Percentiles rank a stretch among this genome's conserved stretches.
These are phyloP conservation scores for Zootoca vivipara DNA, from an alignment of 2,113 vertebrate species.

Conservation along the genomic window DNA sequence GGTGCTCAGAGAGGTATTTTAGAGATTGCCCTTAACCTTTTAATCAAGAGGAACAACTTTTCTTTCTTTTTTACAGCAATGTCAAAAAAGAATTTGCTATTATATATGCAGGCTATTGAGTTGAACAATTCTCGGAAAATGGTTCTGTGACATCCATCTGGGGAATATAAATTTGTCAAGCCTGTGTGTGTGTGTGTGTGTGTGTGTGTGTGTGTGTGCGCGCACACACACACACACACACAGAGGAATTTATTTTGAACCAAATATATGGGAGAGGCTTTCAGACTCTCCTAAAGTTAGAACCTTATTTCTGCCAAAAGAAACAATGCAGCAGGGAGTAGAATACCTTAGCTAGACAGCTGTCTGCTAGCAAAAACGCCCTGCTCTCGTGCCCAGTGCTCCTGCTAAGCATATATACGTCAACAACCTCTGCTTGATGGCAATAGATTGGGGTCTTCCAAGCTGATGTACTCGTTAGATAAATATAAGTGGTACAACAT, in stretches of 20 bases:
- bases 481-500: slow-evolving; percentile 47
- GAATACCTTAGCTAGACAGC: slow-evolving; percentile 62
- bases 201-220: too few relatives aligned
- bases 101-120: slow-evolving; percentile 29
- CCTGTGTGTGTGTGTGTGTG: too few relatives aligned
- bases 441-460: slow-evolving; percentile 22
- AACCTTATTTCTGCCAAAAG: slow-evolving; percentile 60
- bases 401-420: slow-evolving; percentile 40
- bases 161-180: slow-evolving; percentile 52
- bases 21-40: slow-evolving; percentile 8
- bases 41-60: slow-evolving; percentile 7
- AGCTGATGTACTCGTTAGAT: slow-evolving; percentile 20
- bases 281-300: slow-evolving; percentile 71
- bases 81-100: slow-evolving; percentile 46
- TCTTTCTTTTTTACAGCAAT: neutral
- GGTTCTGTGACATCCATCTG: slow-evolving; percentile 61
- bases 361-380: slow-evolving; percentile 64
- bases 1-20: neutral
- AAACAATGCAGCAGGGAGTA: slow-evolving; percentile 62
- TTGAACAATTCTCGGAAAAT: slow-evolving; percentile 67
- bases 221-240: slow-evolving; percentile 4
- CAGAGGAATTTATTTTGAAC: slow-evolving; percentile 61
- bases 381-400: slow-evolving; percentile 61
- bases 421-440: slow-evolving; percentile 53
- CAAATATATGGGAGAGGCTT: slow-evolving; percentile 63